phyloP scores from a whole-genome alignment of 2,797 vertebrate species.

The Glossophaga mutica region DNA sequence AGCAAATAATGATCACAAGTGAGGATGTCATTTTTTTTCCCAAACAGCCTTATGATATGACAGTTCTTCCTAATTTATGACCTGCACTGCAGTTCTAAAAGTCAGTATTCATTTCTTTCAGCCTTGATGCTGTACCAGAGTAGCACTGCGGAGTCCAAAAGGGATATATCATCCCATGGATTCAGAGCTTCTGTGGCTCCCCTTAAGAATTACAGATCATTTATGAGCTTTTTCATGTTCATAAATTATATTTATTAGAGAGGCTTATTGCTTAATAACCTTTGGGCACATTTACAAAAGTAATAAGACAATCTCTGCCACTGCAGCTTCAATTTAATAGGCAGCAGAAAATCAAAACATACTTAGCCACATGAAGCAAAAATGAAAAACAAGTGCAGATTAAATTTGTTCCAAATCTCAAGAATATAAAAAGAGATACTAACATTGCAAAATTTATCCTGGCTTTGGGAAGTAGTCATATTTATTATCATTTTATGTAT shows the following conservation, averaged over 20 bases:
- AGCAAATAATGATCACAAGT: slow-evolving; percentile 23
- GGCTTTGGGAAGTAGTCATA: neutral
- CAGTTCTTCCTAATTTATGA: slow-evolving; percentile 39
- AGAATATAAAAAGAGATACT: slow-evolving; percentile 1
- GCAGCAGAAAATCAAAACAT: slow-evolving; percentile 47
- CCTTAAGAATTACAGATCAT: slow-evolving; percentile 58
- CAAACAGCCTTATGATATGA: neutral
- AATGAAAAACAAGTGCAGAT: slow-evolving; percentile 14
- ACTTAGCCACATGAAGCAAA: slow-evolving; percentile 26
- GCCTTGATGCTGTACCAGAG: neutral
- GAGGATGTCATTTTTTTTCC: neutral
- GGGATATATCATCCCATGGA: neutral
- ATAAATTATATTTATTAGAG: slow-evolving; percentile 60
- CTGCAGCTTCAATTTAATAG: slow-evolving; percentile 42
- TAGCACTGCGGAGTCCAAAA: neutral
- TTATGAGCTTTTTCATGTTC: slow-evolving; percentile 45
- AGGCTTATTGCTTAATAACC: slow-evolving; percentile 54
- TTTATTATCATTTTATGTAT: neutral
- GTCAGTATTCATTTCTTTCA: slow-evolving; percentile 22
- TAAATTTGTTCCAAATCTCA: slow-evolving; percentile 8
- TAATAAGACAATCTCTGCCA: slow-evolving; percentile 34
- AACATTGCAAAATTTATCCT: neutral
- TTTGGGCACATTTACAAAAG: slow-evolving; percentile 53
- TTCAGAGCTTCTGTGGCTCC: slow-evolving; percentile 8
- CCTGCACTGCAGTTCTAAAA: slow-evolving; percentile 16